Evolutionary conservation across 2,797 vertebrate species (phyloP), one percentile per base, ranked within the genome.

Genomic region (Basileuterus tristriatus): DNA sequence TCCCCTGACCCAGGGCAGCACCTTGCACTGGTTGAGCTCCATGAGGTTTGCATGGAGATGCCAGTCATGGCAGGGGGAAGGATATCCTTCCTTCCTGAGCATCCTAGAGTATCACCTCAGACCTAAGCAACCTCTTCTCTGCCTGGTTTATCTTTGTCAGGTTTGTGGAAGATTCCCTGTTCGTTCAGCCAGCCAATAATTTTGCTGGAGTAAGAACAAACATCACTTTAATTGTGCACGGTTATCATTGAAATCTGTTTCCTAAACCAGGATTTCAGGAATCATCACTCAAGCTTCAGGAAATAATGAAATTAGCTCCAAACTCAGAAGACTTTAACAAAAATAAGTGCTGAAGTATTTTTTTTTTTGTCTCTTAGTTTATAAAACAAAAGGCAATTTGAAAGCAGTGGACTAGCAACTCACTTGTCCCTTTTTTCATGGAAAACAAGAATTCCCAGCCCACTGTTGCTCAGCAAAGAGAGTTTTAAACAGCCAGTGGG

Each of bases 1-100:
- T 64, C 12, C 30, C 50, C 58, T 44, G 50, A 20, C 14, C 43
- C n/a, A 26, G 32, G 20, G 20, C n/a, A 50, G 36, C 36, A 9
- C 20, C 64, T 10, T 56, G 69, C 24, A 8, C 15, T 60, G 12
- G 6, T 8, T 32, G 44, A 64, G 34, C 30, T 32, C 34, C 58
- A 6, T 2, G 18, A 41, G 50, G 10, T 58, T 44, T 30, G 43
- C 23, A 5, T 0, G 36, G 19, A 39, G 19, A 30, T 27, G 23
- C 4, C 27, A 49, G 3, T 6, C 1, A 0, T 0, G 0, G 5
- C 11, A 27, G 10, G 71, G 23, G 29, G 20, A 64, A 62, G 37
- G 46, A 36, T 24, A 14, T 20, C 20, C 19, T 44, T 39, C 16
- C 41, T 44, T 43, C 59, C 44, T 44, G 32, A 52, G 32, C 36